Conservation (phyloP, 2,113 vertebrate species). For the Paraplagusia blochii region DNA sequence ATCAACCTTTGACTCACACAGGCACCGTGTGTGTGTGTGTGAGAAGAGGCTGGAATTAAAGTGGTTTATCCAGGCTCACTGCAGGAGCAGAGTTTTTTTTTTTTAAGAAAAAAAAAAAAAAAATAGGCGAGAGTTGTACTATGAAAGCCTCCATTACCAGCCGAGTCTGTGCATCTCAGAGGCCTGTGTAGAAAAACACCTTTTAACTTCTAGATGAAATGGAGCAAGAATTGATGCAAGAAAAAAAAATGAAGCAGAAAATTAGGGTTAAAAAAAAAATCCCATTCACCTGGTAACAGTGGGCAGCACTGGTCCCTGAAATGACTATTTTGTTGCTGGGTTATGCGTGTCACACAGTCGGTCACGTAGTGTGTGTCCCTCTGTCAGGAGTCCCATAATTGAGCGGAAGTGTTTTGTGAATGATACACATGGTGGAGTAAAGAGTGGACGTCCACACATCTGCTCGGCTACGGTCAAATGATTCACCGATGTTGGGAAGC, state of each 20-base stretch:
- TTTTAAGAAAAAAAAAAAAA: no score
- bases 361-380: slow-evolving; percentile 16
- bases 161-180: slow-evolving; percentile 15
- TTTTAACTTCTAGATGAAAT: background rate
- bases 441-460: slow-evolving; percentile 9
- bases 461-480: slow-evolving; percentile 9
- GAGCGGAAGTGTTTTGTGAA: slow-evolving; percentile 24
- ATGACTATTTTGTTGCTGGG: slow-evolving; percentile 69
- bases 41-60: slow-evolving; percentile 75
- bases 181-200: slow-evolving; percentile 10
- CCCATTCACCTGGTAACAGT: slow-evolving; percentile 37
- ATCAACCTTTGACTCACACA: slow-evolving; percentile 80
- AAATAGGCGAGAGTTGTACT: slow-evolving; percentile 44
- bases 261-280: no score
- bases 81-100: slow-evolving; percentile 33
- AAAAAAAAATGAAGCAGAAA: no score
- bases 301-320: slow-evolving; percentile 66
- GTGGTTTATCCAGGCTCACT: slow-evolving; percentile 69
- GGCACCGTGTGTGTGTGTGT: slow-evolving; percentile 75
- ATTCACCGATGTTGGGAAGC: slow-evolving; percentile 29
- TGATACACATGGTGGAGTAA: slow-evolving; percentile 26
- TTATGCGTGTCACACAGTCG: slow-evolving; percentile 61
- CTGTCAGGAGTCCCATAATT: slow-evolving; percentile 19
- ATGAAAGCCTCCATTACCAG: slow-evolving; percentile 46
- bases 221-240: background rate